phyloP scores from a whole-genome alignment of 2,113 vertebrate species.

The Arizona elegans region DNA sequence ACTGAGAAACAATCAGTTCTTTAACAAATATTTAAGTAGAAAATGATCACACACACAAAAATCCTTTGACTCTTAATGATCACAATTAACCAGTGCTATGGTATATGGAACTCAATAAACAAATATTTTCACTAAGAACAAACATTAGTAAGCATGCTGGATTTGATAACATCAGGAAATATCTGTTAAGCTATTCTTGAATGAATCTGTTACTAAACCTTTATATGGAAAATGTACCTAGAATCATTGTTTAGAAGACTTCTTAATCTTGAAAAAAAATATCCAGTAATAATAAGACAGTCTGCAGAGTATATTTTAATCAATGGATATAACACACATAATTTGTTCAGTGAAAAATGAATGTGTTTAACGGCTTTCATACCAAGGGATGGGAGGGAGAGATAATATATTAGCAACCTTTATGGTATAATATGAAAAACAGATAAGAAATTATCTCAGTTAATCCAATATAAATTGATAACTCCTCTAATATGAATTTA shows the following conservation, averaged over 20 bases:
- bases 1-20: neutral
- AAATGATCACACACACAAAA: neutral
- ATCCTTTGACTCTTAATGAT: neutral
- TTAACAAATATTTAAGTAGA: neutral
- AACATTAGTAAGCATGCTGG: neutral
- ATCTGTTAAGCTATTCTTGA: neutral
- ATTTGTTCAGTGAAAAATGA: conserved; percentile 21
- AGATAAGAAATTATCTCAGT: conserved; percentile 43
- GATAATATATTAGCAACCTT: conserved; percentile 35
- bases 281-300: neutral
- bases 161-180: neutral
- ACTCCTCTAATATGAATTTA: neutral
- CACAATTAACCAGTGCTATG: neutral
- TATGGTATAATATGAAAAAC: conserved; percentile 35
- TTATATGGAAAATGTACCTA: neutral
- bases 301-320: neutral
- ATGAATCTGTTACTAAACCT: neutral
- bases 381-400: conserved; percentile 9
- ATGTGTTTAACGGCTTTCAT: conserved; percentile 44
- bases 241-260: neutral
- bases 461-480: conserved; percentile 20
- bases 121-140: neutral
- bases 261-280: neutral
- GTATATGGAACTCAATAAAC: neutral
- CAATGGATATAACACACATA: neutral